phyloP scores from a whole-genome alignment of 2,797 vertebrate genomes.

The Atherinosoma microstoma region DNA sequence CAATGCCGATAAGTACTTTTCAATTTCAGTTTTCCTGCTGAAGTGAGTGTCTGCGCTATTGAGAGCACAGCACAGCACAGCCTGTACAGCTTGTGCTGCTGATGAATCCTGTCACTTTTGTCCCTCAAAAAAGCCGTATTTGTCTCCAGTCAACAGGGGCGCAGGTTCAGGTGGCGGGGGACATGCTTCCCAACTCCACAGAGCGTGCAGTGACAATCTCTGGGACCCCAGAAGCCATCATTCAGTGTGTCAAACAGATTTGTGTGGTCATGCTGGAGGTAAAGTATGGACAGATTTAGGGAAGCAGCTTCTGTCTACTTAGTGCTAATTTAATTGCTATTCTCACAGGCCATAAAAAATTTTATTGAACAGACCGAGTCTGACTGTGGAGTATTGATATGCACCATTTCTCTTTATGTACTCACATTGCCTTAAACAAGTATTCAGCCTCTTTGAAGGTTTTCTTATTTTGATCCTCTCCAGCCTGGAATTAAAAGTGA shows the following conservation, averaged over 20 bases:
- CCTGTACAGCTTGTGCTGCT: not conserved
- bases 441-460: not conserved
- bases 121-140: constrained; percentile 37
- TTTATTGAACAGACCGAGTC: not conserved
- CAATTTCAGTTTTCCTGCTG: not conserved
- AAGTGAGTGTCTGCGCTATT: not conserved
- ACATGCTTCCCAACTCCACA: constrained; percentile 98
- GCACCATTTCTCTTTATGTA: not conserved
- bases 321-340: not conserved
- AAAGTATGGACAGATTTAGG: constrained; percentile 13
- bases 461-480: not conserved
- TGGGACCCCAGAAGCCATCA: constrained; percentile 96
- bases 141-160: constrained; percentile 93
- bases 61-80: not conserved
- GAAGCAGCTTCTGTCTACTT: not conserved
- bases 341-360: not conserved
- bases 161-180: constrained; percentile 96
- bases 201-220: constrained; percentile 98
- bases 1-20: not conserved
- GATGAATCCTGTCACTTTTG: constrained; percentile 18
- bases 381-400: not conserved
- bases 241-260: constrained; percentile 98
- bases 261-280: constrained; percentile 99
- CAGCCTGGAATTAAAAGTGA: not conserved
- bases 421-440: not conserved